Conservation (phyloP, 2,797 vertebrate genomes). For the Oreortyx pictus region DNA sequence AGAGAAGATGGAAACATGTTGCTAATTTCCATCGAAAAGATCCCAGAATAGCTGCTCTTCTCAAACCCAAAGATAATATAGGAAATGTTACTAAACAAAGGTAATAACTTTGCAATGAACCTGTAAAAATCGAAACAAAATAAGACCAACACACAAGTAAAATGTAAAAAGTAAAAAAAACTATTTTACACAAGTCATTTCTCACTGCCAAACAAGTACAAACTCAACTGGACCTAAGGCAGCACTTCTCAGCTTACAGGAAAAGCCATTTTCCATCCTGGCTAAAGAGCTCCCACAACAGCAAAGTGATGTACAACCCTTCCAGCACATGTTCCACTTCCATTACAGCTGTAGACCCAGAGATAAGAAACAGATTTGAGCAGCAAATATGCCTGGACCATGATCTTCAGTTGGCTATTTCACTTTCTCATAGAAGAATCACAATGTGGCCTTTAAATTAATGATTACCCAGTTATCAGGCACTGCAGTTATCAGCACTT, state of each 20-base stretch:
- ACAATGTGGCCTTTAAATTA: neutral
- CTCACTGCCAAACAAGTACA: neutral
- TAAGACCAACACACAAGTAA: no score
- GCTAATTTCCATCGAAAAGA: neutral
- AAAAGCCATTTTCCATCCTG: neutral
- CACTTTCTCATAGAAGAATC: neutral
- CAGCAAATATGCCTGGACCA: neutral
- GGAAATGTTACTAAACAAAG: neutral
- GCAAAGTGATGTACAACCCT: neutral
- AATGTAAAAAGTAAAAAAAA: no score
- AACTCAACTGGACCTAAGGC: neutral
- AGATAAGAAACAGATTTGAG: neutral
- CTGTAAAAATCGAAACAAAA: neutral
- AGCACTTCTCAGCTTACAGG: neutral
- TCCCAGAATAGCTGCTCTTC: neutral
- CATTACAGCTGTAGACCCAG: neutral
- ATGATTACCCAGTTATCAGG: neutral
- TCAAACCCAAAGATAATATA: neutral
- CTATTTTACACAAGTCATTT: neutral
- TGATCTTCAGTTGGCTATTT: neutral
- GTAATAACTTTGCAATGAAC: neutral
- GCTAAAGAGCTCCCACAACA: neutral
- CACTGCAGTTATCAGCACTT: neutral
- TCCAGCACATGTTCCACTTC: neutral
- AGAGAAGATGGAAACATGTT: neutral